A percentile compares a stretch with the other conserved stretches of the same genome.
phyloP scores from a whole-genome alignment of 1,140 invertebrate species.

The Macrobrachium rosenbergii region DNA sequence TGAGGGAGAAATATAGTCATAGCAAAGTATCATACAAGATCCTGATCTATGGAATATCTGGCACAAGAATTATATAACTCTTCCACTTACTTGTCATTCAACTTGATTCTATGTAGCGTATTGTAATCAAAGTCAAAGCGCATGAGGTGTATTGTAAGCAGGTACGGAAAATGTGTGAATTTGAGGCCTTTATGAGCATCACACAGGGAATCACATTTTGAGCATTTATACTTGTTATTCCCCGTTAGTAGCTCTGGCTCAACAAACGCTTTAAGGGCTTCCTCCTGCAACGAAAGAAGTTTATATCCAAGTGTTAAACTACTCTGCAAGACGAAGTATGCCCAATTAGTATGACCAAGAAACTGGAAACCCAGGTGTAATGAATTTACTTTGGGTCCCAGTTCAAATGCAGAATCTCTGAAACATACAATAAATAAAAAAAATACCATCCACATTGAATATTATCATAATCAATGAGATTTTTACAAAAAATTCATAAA shows the following conservation, averaged over 20 bases:
- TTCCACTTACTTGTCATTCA: conserved; percentile 86
- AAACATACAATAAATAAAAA: too few species aligned
- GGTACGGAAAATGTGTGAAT: conserved; percentile 89
- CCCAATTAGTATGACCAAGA: too few species aligned
- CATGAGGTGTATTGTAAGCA: conserved; percentile 90
- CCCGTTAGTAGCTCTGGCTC: conserved; percentile 88
- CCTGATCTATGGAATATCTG: not conserved
- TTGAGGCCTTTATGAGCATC: conserved; percentile 93
- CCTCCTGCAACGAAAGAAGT: conserved; percentile 75
- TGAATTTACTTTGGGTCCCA: too few species aligned
- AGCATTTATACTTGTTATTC: conserved; percentile 92
- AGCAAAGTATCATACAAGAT: not conserved
- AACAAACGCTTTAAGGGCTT: conserved; percentile 88
- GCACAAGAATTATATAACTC: conserved; percentile 4
- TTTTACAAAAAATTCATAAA: not conserved
- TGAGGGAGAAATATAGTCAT: too few species aligned
- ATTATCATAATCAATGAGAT: not conserved
- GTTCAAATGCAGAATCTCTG: too few species aligned
- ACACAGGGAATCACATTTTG: conserved; percentile 89
- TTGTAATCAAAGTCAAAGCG: conserved; percentile 93
- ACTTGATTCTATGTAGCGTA: conserved; percentile 88
- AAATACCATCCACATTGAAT: too few species aligned
- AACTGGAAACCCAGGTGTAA: too few species aligned
- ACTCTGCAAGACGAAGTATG: too few species aligned
- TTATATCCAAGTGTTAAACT: not conserved